Conservation (phyloP, 2,888 invertebrate genomes). For the Odontothrips loti region DNA sequence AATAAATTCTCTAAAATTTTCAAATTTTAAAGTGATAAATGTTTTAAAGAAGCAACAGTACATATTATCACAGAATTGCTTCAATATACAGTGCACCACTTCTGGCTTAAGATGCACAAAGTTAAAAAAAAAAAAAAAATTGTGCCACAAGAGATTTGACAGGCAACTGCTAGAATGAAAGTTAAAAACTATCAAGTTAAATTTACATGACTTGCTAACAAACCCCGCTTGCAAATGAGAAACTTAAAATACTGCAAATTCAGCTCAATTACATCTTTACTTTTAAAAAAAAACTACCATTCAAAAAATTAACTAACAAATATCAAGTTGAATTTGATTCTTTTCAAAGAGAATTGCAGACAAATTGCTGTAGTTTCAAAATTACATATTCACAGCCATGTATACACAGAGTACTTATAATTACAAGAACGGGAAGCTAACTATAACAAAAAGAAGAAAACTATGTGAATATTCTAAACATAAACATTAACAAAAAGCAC, state of each 20-base stretch:
- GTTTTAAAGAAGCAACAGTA: constrained; percentile 17
- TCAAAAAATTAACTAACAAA: constrained; percentile 13
- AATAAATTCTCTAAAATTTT: constrained; percentile 4
- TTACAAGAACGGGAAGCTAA: not conserved
- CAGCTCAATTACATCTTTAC: not conserved
- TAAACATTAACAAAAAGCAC: not conserved
- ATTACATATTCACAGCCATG: constrained; percentile 26
- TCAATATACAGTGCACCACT: not conserved
- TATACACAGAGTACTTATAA: constrained; percentile 10
- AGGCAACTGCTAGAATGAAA: not conserved
- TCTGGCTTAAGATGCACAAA: not conserved
- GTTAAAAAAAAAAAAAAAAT: not conserved
- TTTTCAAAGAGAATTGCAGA: not conserved
- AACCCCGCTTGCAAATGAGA: not conserved
- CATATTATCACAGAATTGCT: constrained; percentile 25
- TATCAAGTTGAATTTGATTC: not conserved
- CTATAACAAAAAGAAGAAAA: not conserved
- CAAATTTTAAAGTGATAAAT: constrained; percentile 12
- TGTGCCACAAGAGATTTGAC: constrained; percentile 1
- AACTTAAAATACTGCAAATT: constrained; percentile 17
- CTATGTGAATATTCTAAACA: not conserved
- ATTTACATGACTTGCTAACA: not conserved
- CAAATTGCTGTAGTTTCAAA: constrained; percentile 3
- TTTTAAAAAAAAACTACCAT: not conserved
- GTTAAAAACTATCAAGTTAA: not conserved